Percentiles rank a stretch among this genome's conserved stretches.
Evolutionary conservation across 2,113 vertebrate species (phyloP).

Genomic region (Merops nubicus): DNA sequence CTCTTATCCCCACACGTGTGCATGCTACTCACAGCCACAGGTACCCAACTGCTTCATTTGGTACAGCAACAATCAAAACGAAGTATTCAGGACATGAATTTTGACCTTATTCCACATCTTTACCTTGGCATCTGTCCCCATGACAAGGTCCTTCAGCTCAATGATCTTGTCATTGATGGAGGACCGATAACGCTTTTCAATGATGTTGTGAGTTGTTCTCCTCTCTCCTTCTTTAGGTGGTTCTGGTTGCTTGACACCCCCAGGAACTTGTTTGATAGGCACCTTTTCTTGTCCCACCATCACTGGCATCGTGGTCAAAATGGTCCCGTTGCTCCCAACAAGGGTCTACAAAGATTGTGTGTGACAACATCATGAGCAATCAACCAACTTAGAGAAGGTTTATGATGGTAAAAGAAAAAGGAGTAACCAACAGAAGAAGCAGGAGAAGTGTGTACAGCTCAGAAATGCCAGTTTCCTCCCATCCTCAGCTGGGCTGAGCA

Average conservation of each 20-base stretch:
- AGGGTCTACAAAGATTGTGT: constrained; percentile 79
- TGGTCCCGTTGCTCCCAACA: constrained; percentile 90
- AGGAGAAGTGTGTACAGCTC: background rate
- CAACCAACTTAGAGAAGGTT: background rate
- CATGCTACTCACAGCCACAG: background rate
- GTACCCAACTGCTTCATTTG: background rate
- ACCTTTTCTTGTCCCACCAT: constrained; percentile 96
- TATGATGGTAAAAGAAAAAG: background rate
- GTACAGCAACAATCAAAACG: background rate
- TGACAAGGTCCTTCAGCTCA: constrained; percentile 94
- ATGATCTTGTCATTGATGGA: constrained; percentile 99
- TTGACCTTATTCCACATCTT: background rate
- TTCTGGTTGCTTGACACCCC: constrained; percentile 76
- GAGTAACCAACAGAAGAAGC: background rate
- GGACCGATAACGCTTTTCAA: constrained; percentile 97
- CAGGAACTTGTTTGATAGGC: constrained; percentile 92
- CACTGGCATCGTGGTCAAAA: constrained; percentile 94
- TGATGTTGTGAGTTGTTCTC: constrained; percentile 97
- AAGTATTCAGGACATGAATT: background rate
- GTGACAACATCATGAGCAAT: background rate
- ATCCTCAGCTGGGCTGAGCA: background rate
- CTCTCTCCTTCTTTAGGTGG: constrained; percentile 94
- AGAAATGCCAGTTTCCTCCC: background rate
- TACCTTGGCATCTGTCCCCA: constrained; percentile 97
- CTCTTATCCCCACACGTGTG: fast-evolving